Conservation (phyloP, 2,113 vertebrate genomes). For the Notarius lentiginosus region DNA sequence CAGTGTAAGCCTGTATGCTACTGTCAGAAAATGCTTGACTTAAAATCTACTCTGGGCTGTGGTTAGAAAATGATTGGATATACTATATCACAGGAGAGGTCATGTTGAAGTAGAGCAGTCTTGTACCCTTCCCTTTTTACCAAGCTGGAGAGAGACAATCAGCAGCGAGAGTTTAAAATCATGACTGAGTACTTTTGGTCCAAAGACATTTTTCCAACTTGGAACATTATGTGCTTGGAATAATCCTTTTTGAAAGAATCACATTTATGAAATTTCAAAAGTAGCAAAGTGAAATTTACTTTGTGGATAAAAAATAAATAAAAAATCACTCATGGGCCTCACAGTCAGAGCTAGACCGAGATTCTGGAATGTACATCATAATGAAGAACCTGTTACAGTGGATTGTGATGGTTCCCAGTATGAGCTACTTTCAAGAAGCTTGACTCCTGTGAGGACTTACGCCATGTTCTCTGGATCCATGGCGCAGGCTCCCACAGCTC, state of each 20-base stretch:
- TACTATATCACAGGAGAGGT: constrained; percentile 22
- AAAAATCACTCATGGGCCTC: background rate
- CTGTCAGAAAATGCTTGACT: constrained; percentile 30
- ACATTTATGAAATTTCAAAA: background rate
- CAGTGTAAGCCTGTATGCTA: constrained; percentile 39
- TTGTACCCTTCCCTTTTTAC: background rate
- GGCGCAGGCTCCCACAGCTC: constrained; percentile 88
- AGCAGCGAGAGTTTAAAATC: background rate
- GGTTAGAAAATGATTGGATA: constrained; percentile 18
- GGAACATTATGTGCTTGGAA: background rate
- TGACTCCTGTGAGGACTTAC: constrained; percentile 71
- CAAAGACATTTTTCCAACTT: background rate
- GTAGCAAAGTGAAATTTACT: background rate
- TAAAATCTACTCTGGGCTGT: constrained; percentile 35
- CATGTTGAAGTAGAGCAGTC: constrained; percentile 5
- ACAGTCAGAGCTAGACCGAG: background rate
- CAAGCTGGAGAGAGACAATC: background rate
- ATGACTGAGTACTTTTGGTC: background rate
- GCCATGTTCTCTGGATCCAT: constrained; percentile 81
- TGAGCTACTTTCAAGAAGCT: background rate
- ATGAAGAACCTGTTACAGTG: background rate
- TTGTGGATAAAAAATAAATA: background rate
- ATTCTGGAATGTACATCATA: background rate
- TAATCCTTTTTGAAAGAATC: background rate
- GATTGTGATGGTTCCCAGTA: background rate